Evolutionary conservation across 2,888 invertebrate species (phyloP).

Genomic region (Cephus nigrinus): DNA sequence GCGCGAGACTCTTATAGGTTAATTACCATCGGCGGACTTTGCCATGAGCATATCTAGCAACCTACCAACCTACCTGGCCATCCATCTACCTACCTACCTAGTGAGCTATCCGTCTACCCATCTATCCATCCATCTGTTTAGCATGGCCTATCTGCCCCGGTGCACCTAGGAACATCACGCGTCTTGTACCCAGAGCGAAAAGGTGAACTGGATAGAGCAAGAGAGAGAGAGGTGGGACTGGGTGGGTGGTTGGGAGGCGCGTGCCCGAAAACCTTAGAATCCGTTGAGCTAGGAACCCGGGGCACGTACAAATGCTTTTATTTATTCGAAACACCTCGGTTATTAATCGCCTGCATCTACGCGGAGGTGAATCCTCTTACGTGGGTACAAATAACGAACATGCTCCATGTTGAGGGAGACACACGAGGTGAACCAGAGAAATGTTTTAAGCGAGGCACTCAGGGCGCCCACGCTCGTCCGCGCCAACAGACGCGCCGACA

Average conservation of each 20-base stretch:
- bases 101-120: too few species aligned
- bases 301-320: slow-evolving; percentile 56
- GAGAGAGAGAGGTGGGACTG: not conserved
- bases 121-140: too few species aligned
- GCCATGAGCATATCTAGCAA: not conserved
- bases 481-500: slow-evolving; percentile 61
- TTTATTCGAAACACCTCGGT: slow-evolving; percentile 64
- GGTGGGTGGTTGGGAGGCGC: slow-evolving; percentile 2
- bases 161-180: too few species aligned
- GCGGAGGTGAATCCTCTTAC: slow-evolving; percentile 44
- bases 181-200: too few species aligned
- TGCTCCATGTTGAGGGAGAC: slow-evolving; percentile 46
- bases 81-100: too few species aligned
- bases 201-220: too few species aligned
- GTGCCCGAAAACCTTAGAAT: not conserved
- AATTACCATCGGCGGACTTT: not conserved
- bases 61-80: not conserved
- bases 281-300: too few species aligned
- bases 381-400: slow-evolving; percentile 65
- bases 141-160: too few species aligned
- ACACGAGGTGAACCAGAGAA: slow-evolving; percentile 60
- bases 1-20: not conserved
- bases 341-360: slow-evolving; percentile 59
- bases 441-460: slow-evolving; percentile 62
- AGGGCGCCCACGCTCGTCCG: slow-evolving; percentile 57